phyloP scores from a whole-genome alignment of 64 coral and sea anemone species.

The Montipora capricornis region DNA sequence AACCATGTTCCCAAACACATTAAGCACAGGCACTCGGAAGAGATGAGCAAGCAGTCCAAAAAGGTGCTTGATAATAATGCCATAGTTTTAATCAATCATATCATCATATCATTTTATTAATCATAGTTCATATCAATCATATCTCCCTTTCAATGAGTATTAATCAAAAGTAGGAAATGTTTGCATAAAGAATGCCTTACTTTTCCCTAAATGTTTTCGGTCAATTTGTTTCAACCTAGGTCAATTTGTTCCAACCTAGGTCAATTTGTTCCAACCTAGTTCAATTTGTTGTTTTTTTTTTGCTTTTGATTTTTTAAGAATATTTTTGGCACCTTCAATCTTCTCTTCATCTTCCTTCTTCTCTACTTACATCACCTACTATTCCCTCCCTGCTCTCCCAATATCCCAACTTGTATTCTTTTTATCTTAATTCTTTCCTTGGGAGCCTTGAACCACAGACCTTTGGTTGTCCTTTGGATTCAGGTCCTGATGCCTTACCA shows the following conservation, averaged over 20 bases:
- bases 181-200: too few species aligned
- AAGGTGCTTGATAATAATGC: neutral
- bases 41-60: neutral
- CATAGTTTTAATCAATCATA: too few species aligned
- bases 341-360: neutral
- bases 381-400: neutral
- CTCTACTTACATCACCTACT: neutral
- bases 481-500: neutral
- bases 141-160: too few species aligned
- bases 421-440: neutral
- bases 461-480: conserved; percentile 3
- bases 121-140: too few species aligned
- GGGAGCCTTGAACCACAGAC: neutral
- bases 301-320: neutral
- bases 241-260: neutral
- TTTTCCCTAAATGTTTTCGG: too few species aligned
- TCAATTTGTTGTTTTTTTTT: neutral
- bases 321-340: neutral
- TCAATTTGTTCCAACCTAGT: neutral
- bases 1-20: conserved; percentile 17
- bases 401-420: neutral
- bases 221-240: neutral
- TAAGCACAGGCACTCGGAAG: neutral
- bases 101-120: too few species aligned
- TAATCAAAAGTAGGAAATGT: too few species aligned